A percentile compares a stretch with the other conserved stretches of the same genome.
Evolutionary conservation across 2,797 vertebrate genomes (phyloP).

Genomic region (Sphenopsis melanotis): DNA sequence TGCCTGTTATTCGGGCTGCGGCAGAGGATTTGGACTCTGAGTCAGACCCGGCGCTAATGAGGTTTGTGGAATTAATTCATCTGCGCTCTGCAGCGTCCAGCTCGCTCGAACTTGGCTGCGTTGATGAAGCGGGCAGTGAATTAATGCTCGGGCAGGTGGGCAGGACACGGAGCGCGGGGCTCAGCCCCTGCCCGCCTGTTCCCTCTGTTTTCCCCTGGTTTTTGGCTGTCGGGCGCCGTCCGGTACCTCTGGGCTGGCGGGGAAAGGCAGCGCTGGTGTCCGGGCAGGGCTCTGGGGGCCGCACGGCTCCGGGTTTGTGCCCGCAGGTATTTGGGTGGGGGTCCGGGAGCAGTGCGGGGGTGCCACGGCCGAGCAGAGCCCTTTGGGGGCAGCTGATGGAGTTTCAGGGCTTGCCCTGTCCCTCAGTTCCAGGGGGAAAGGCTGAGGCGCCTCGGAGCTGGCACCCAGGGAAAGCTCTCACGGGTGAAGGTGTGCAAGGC

Average conservation of each 20-base stretch:
- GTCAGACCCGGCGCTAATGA: conserved; percentile 44
- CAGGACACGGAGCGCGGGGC: neutral
- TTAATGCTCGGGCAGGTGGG: neutral
- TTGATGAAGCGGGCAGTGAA: neutral
- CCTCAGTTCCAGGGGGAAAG: neutral
- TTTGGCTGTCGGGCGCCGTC: neutral
- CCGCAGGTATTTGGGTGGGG: neutral
- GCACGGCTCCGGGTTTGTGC: neutral
- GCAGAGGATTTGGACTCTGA: conserved; percentile 36
- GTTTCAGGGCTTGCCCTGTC: neutral
- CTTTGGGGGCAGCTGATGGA: accelerated
- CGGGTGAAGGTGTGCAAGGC: accelerated
- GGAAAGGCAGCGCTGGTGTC: neutral
- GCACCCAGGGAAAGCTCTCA: neutral
- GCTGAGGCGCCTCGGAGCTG: neutral
- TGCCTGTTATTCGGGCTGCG: conserved; percentile 13
- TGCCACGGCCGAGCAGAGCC: neutral
- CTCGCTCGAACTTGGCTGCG: neutral
- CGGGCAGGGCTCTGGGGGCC: neutral
- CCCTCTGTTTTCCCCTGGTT: neutral
- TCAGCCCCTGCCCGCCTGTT: neutral
- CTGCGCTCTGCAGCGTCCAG: neutral
- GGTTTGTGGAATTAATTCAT: conserved; percentile 56
- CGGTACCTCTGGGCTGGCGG: neutral
- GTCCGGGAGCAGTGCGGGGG: neutral